These are phyloP conservation scores for Branchinecta lynchi DNA, from an alignment of 1,140 invertebrate species.

Conservation along the genomic window DNA sequence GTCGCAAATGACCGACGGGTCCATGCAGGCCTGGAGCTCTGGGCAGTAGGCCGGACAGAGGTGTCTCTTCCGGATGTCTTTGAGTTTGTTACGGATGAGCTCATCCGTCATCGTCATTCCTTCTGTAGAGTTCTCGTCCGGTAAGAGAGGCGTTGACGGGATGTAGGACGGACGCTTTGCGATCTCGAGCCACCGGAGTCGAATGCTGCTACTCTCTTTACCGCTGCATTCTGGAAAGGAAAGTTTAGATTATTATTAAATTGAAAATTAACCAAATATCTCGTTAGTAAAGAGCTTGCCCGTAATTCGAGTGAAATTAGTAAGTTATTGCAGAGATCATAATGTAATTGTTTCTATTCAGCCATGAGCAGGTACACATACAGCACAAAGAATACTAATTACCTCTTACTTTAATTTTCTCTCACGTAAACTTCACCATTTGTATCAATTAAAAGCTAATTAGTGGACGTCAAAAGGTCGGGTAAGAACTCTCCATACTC, in stretches of 20 bases:
- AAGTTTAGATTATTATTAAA: neutral
- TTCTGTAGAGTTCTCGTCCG: neutral
- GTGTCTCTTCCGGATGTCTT: neutral
- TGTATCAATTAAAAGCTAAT: too few species aligned
- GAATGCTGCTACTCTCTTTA: neutral
- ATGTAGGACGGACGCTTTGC: neutral
- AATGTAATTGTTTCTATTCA: too few species aligned
- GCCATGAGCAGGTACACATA: too few species aligned
- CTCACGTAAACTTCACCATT: too few species aligned
- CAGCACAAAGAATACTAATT: too few species aligned
- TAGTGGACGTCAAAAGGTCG: too few species aligned
- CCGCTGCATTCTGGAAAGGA: neutral
- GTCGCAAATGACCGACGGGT: slow-evolving; percentile 73
- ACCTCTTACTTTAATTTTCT: too few species aligned
- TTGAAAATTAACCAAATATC: too few species aligned
- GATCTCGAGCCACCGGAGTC: neutral
- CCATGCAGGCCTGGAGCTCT: slow-evolving; percentile 72
- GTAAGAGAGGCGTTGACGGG: neutral
- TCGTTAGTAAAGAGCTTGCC: too few species aligned
- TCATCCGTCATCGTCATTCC: neutral
- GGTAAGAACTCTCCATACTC: too few species aligned
- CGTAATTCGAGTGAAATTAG: too few species aligned
- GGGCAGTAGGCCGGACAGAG: slow-evolving; percentile 65
- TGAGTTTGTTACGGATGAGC: neutral
- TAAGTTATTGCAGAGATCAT: too few species aligned